phyloP scores from a whole-genome alignment of 1,140 invertebrate species.

The Mercenaria mercenaria region DNA sequence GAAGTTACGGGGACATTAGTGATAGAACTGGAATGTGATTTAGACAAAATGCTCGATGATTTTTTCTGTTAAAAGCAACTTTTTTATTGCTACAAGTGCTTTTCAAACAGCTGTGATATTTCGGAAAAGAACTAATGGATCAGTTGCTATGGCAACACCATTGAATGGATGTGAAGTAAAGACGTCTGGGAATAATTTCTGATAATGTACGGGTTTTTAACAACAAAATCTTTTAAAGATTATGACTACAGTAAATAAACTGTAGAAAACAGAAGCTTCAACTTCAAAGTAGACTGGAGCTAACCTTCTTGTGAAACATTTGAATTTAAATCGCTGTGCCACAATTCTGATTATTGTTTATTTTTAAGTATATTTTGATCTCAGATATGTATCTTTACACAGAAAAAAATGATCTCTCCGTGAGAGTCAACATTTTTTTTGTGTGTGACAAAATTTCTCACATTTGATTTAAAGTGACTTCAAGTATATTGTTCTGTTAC shows the following conservation, averaged over 20 bases:
- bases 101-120: constrained; percentile 32
- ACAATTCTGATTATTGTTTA: no score
- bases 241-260: neutral
- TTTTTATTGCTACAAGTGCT: constrained; percentile 7
- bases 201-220: neutral
- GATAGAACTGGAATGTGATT: neutral
- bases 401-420: neutral
- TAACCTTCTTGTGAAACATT: neutral
- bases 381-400: no score
- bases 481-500: no score
- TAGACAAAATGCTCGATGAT: neutral
- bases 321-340: neutral
- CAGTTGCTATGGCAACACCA: neutral
- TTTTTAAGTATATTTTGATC: no score
- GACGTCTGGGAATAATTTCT: no score
- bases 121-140: neutral
- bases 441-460: neutral
- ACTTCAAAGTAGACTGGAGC: no score
- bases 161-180: no score
- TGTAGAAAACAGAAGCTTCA: neutral
- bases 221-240: neutral
- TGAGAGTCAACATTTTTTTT: neutral
- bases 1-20: neutral
- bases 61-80: constrained; percentile 36
- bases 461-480: neutral